phyloP scores from a whole-genome alignment of 2,113 vertebrate genomes.

The Felis chaus region DNA sequence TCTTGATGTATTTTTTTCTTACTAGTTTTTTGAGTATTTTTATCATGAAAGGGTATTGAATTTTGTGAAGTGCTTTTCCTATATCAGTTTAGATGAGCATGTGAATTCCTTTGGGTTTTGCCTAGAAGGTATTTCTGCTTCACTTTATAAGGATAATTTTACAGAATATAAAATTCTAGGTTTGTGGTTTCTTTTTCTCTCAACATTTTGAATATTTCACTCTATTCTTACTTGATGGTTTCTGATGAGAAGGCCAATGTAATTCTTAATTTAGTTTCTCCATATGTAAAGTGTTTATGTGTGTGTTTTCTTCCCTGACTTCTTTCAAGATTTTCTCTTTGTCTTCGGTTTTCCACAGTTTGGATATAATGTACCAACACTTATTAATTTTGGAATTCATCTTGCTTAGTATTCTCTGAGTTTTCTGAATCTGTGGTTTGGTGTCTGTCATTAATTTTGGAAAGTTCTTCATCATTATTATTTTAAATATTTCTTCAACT shows the following conservation, averaged over 20 bases:
- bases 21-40: neutral
- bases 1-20: neutral
- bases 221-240: neutral
- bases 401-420: neutral
- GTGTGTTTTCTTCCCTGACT: neutral
- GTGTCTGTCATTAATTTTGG: neutral
- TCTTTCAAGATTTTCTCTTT: neutral
- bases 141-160: neutral
- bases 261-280: neutral
- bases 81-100: neutral
- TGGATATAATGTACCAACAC: neutral
- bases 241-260: neutral
- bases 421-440: neutral
- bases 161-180: neutral
- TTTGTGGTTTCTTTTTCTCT: neutral
- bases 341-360: neutral
- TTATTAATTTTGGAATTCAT: neutral
- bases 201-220: neutral
- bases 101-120: neutral
- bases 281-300: neutral
- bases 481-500: neutral
- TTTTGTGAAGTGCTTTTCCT: neutral
- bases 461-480: neutral
- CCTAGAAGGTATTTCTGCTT: neutral
- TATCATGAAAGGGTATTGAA: neutral